Conservation (phyloP, 2,797 vertebrate species). For the Columba guinea region DNA sequence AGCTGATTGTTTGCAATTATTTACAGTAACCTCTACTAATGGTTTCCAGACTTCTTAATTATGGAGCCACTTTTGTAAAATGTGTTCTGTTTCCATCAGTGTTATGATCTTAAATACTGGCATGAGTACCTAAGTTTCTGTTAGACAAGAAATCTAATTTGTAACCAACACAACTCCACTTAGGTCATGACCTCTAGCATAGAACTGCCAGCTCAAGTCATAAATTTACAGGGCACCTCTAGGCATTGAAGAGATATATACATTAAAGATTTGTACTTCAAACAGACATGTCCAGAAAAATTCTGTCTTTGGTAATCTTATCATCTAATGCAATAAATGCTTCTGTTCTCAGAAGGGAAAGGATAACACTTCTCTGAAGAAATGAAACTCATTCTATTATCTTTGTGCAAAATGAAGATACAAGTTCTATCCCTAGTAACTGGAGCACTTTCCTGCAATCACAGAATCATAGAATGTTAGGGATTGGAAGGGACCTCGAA, state of each 20-base stretch:
- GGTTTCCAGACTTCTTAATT: neutral
- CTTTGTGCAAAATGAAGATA: neutral
- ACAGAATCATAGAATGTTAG: neutral
- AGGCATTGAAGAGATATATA: neutral
- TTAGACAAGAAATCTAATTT: neutral
- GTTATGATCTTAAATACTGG: neutral
- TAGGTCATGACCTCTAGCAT: neutral
- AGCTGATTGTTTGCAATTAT: neutral
- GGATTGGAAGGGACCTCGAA: no score
- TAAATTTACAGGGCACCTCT: neutral
- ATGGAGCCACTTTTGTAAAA: neutral
- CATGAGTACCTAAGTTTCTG: neutral
- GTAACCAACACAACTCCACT: neutral
- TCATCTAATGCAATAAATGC: neutral
- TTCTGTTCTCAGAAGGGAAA: neutral
- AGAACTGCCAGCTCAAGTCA: neutral
- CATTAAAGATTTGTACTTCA: conserved; percentile 16
- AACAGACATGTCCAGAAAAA: neutral
- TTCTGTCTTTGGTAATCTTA: neutral
- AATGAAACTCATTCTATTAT: neutral
- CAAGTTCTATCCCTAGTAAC: neutral
- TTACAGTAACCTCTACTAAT: neutral
- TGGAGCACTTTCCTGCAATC: neutral
- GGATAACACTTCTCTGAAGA: neutral
- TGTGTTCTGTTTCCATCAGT: neutral